Conservation (phyloP, 2,888 invertebrate species). For the Cephus nigrinus region DNA sequence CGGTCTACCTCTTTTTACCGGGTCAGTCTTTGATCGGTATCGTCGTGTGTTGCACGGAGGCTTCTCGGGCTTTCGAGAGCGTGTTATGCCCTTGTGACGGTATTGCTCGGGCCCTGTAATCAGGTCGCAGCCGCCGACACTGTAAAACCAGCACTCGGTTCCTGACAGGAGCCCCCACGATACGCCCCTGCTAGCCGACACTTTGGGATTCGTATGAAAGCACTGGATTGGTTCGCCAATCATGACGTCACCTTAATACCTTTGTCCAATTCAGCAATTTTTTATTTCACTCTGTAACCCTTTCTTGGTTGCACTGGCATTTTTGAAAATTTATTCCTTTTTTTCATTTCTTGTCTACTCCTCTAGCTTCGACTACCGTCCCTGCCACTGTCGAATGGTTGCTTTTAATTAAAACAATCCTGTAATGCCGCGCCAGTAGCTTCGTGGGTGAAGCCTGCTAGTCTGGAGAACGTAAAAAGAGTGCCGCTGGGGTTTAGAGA, state of each 20-base stretch:
- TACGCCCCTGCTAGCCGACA: conserved; percentile 2
- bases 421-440: conserved; percentile 33
- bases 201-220: background rate
- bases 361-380: background rate
- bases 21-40: conserved; percentile 10
- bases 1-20: conserved; percentile 1
- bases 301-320: background rate
- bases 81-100: conserved; percentile 11
- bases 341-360: background rate
- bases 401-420: conserved; percentile 57
- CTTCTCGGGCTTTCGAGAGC: conserved; percentile 10
- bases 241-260: background rate
- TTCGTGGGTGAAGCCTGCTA: background rate
- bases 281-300: background rate
- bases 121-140: conserved; percentile 2
- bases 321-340: background rate
- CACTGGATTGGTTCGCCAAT: background rate
- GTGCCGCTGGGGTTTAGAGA: conserved; percentile 39
- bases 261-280: background rate
- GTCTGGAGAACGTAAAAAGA: conserved; percentile 14
- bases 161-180: conserved; percentile 5
- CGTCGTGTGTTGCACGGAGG: conserved; percentile 10
- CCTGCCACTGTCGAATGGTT: conserved; percentile 19
- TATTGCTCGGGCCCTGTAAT: conserved; percentile 5
- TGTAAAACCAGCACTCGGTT: conserved; percentile 1